Evolutionary conservation across 2,113 vertebrate genomes (phyloP).

Genomic region (Sebastes fasciatus): DNA sequence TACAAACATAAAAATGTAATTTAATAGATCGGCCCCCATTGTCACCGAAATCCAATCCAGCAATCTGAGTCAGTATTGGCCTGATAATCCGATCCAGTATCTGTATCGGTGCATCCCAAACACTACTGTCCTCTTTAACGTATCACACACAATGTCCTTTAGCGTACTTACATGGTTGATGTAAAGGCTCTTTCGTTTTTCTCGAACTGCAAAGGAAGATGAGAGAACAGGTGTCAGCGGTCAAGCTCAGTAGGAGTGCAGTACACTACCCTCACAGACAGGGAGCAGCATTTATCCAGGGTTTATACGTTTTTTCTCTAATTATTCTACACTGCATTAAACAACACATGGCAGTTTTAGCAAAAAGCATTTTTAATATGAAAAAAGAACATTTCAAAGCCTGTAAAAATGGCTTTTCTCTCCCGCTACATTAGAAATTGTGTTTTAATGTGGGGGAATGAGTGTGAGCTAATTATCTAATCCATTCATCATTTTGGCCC

Average conservation of each 20-base stretch:
- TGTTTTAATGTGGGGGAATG: conserved; percentile 7
- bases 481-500: neutral
- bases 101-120: too few relatives aligned
- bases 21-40: too few relatives aligned
- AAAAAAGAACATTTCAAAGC: conserved; percentile 5
- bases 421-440: neutral
- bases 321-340: conserved; percentile 17
- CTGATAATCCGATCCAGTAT: too few relatives aligned
- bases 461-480: neutral
- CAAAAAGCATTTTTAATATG: neutral
- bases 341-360: conserved; percentile 15
- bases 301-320: neutral
- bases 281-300: conserved; percentile 66
- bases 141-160: neutral
- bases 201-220: conserved; percentile 79
- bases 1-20: too few relatives aligned
- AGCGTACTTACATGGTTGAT: conserved; percentile 85
- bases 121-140: neutral
- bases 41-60: too few relatives aligned
- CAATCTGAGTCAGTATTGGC: too few relatives aligned
- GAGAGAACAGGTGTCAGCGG: neutral
- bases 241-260: conserved; percentile 12
- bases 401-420: neutral
- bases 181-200: conserved; percentile 86
- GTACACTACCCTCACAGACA: conserved; percentile 63